A percentile compares a stretch with the other conserved stretches of the same genome.
Evolutionary conservation across 2,797 vertebrate genomes (phyloP).

Genomic region (Zenarchopterus dispar): DNA sequence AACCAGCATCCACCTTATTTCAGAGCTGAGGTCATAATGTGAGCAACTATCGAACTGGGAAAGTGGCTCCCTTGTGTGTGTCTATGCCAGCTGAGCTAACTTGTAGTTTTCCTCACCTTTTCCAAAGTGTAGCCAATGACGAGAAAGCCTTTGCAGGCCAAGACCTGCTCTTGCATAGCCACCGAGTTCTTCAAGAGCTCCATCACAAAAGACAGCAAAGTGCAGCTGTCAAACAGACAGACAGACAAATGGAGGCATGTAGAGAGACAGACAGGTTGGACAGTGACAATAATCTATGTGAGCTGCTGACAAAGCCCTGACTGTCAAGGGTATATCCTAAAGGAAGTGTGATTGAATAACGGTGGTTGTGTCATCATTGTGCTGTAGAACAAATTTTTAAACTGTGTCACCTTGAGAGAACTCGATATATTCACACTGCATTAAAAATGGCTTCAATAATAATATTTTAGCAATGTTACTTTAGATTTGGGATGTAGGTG

Average conservation of each 20-base stretch:
- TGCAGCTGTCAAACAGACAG: conserved; percentile 83
- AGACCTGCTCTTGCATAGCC: conserved; percentile 99
- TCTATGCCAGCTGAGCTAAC: conserved; percentile 26
- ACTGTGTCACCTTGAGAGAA: conserved; percentile 55
- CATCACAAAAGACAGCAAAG: conserved; percentile 95
- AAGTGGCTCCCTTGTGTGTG: conserved; percentile 34
- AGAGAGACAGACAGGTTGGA: conserved; percentile 34
- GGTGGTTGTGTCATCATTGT: conserved; percentile 58
- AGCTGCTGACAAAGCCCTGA: conserved; percentile 66
- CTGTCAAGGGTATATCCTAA: conserved; percentile 61
- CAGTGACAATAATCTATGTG: conserved; percentile 64
- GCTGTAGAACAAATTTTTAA: conserved; percentile 41
- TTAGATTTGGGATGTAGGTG: no score
- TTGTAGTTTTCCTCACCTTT: conserved; percentile 86
- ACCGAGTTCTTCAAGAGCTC: conserved; percentile 97
- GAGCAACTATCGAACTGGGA: conserved; percentile 9
- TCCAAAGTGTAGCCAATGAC: conserved; percentile 96
- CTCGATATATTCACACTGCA: conserved; percentile 12
- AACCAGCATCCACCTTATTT: conserved; percentile 27
- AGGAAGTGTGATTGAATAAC: conserved; percentile 73
- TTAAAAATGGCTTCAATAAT: background rate
- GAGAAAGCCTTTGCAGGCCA: conserved; percentile 97
- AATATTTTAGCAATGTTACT: background rate
- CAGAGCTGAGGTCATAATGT: conserved; percentile 29
- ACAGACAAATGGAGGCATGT: conserved; percentile 18